phyloP scores from a whole-genome alignment of 2,888 invertebrate species.

The Hyles lineata region DNA sequence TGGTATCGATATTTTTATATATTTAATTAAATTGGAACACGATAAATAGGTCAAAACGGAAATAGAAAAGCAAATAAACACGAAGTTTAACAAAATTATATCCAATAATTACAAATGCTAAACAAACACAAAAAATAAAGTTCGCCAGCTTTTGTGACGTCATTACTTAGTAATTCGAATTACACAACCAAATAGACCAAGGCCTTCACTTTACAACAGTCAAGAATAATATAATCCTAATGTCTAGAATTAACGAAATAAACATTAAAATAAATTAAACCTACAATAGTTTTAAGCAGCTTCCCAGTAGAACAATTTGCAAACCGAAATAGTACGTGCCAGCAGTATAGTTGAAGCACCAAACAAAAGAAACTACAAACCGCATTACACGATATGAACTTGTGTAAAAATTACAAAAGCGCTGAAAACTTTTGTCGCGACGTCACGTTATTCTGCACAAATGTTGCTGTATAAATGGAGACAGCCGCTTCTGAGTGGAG shows the following conservation, averaged over 20 bases:
- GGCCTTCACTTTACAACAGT: neutral
- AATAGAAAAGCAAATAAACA: too few species aligned
- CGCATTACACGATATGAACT: conserved; percentile 22
- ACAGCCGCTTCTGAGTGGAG: neutral
- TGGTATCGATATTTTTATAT: too few species aligned
- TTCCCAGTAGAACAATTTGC: neutral
- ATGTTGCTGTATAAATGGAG: conserved; percentile 25
- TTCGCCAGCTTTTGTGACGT: too few species aligned
- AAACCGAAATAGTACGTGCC: neutral
- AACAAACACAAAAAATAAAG: too few species aligned
- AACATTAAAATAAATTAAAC: neutral
- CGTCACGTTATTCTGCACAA: conserved; percentile 19
- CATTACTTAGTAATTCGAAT: neutral
- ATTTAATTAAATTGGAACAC: too few species aligned
- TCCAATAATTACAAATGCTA: too few species aligned
- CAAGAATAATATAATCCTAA: neutral
- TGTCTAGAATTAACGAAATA: neutral
- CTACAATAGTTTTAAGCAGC: neutral
- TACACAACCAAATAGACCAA: neutral
- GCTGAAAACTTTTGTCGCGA: conserved; percentile 20
- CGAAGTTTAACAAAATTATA: too few species aligned
- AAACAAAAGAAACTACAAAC: conserved; percentile 17
- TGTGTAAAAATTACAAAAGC: conserved; percentile 25
- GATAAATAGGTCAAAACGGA: too few species aligned
- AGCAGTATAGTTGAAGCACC: neutral